phyloP scores from a whole-genome alignment of 1,140 invertebrate genomes.

The Limonius californicus region DNA sequence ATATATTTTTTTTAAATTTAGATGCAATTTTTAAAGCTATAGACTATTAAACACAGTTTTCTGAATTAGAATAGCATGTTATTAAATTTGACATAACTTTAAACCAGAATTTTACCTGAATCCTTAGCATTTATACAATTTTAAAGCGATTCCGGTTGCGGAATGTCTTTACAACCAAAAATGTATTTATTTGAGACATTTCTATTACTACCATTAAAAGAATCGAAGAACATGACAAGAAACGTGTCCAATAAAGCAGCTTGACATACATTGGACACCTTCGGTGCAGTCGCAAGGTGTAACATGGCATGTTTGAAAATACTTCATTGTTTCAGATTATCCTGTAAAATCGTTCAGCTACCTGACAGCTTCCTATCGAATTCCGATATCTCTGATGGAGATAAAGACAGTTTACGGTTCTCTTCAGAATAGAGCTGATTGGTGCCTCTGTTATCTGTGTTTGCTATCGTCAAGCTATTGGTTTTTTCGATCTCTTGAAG shows the following conservation, averaged over 20 bases:
- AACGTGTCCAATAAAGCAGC: neutral
- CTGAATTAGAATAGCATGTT: too few relatives aligned
- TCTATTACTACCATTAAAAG: too few relatives aligned
- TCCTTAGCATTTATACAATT: too few relatives aligned
- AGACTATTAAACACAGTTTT: too few relatives aligned
- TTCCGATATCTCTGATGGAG: conserved; percentile 10
- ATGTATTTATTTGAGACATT: too few relatives aligned
- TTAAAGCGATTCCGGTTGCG: too few relatives aligned
- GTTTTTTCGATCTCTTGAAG: neutral
- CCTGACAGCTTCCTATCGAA: conserved; percentile 6
- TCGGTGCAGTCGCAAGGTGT: conserved; percentile 3
- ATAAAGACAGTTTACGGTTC: conserved; percentile 8
- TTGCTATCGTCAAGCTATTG: neutral
- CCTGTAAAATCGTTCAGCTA: conserved; percentile 1
- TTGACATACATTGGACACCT: conserved; percentile 2
- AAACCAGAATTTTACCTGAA: too few relatives aligned
- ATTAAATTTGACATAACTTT: too few relatives aligned
- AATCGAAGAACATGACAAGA: too few relatives aligned
- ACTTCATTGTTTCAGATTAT: conserved; percentile 10
- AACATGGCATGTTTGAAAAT: conserved; percentile 10
- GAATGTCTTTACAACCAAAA: too few relatives aligned
- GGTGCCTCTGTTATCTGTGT: neutral
- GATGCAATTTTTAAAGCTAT: too few relatives aligned
- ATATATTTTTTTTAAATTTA: too few relatives aligned
- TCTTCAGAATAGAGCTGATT: conserved; percentile 1